Conservation (phyloP, 2,113 vertebrate genomes). For the Pongo abelii region DNA sequence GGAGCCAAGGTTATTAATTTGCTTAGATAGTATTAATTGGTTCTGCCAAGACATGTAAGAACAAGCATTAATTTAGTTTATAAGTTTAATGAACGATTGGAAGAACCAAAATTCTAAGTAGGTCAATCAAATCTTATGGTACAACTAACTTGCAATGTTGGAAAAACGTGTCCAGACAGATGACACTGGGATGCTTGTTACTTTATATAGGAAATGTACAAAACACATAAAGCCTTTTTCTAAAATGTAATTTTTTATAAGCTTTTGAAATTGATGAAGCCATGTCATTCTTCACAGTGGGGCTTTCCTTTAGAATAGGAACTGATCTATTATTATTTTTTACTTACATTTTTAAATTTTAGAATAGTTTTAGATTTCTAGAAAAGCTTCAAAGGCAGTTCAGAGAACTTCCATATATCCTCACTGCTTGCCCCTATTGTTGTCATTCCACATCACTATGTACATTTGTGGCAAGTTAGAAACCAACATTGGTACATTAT, state of each 20-base stretch:
- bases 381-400: background rate
- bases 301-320: background rate
- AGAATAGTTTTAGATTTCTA: background rate
- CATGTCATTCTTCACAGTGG: background rate
- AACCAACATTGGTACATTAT: background rate
- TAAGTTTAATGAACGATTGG: constrained; percentile 57
- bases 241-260: background rate
- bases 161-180: constrained; percentile 18
- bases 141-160: background rate
- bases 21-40: constrained; percentile 55
- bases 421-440: background rate
- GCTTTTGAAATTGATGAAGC: constrained; percentile 33
- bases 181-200: background rate
- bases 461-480: background rate
- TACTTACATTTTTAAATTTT: background rate
- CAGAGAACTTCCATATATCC: background rate
- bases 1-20: constrained; percentile 64
- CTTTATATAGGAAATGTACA: constrained; percentile 6
- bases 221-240: background rate
- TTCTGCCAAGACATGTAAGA: constrained; percentile 63
- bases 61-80: constrained; percentile 64
- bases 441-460: background rate
- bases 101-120: constrained; percentile 59
- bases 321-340: background rate
- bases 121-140: constrained; percentile 30